Evolutionary conservation across 92 coral and sea anemone species (phyloP), one percentile per base, ranked within the genome.

Genomic region (Meandrina meandrites): DNA sequence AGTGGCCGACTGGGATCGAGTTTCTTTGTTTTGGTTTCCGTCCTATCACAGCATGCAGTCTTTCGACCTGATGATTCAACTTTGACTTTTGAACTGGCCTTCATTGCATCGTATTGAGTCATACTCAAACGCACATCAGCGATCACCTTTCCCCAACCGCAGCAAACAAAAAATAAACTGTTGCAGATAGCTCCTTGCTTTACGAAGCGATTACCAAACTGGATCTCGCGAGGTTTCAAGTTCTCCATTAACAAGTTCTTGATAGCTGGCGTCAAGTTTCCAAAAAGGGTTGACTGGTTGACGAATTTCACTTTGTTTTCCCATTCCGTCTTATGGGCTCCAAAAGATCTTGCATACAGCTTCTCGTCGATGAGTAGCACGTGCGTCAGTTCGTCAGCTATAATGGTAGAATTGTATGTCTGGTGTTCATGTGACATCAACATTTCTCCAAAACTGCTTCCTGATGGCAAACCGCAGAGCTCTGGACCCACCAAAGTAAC

Each of bases 401-500:
- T 89, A 57, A 92, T 90, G 0, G 99, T 97, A 3, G 96, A 94
- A 79, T 89, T 95, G 88, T 96, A 96, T 42, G 91, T 92, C 62
- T 64, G 78, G 24, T 92, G 90, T 14, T 89, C 91, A 69, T 90
- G 79, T 68, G 91, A 87, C 87, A 97, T 90, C 6, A 90, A 88
- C 62, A 93, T 78, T 76, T 97, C 99, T 30, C 98, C 99, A 79
- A 97, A 97, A 80, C 90, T 90, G 69, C 93, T 87, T 34, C 99
- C 99, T 36, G 93, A 79, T 54, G 80, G 84, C 42, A 97, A 69
- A 53, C 86, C 77, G 51, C 86, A 56, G 31, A 97, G 86, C 53
- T 92, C 95, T 51, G 97, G 90, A 42, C 99, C 99, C 50, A 97
- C 94, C 34, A 93, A 87, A 0, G 92, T 71, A 16, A 81, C 36